phyloP scores from a whole-genome alignment of 2,888 invertebrate species.

The Thecocarcelia acutangulata region DNA sequence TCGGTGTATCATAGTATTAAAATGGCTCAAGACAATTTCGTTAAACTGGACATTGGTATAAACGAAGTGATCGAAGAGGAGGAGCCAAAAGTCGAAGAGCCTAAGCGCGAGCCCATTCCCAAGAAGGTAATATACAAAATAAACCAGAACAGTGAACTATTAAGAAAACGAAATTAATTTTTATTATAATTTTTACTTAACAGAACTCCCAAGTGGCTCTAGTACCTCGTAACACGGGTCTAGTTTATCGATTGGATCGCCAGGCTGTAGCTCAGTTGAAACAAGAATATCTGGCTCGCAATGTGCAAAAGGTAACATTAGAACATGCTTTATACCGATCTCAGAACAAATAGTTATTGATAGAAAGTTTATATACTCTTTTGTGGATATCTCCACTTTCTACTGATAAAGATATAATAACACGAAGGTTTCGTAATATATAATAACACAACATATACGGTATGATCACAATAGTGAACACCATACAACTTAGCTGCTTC shows the following conservation, averaged over 20 bases:
- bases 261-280: constrained; percentile 76
- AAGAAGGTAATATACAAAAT: constrained; percentile 56
- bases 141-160: neutral
- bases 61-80: constrained; percentile 68
- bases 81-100: constrained; percentile 41
- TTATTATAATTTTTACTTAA: neutral
- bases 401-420: too few relatives aligned
- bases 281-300: constrained; percentile 78
- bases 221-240: constrained; percentile 65
- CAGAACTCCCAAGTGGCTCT: constrained; percentile 67
- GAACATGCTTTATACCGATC: neutral
- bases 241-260: constrained; percentile 75
- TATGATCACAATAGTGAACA: too few relatives aligned
- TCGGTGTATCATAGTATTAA: constrained; percentile 81
- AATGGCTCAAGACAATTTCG: constrained; percentile 78
- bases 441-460: too few relatives aligned
- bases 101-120: constrained; percentile 29
- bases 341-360: neutral
- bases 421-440: too few relatives aligned
- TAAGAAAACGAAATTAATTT: neutral
- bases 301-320: constrained; percentile 78
- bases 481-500: too few relatives aligned
- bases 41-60: constrained; percentile 78
- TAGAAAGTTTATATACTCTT: too few relatives aligned
- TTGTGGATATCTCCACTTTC: too few relatives aligned